phyloP scores from a whole-genome alignment of 2,113 vertebrate species.

The human region DNA sequence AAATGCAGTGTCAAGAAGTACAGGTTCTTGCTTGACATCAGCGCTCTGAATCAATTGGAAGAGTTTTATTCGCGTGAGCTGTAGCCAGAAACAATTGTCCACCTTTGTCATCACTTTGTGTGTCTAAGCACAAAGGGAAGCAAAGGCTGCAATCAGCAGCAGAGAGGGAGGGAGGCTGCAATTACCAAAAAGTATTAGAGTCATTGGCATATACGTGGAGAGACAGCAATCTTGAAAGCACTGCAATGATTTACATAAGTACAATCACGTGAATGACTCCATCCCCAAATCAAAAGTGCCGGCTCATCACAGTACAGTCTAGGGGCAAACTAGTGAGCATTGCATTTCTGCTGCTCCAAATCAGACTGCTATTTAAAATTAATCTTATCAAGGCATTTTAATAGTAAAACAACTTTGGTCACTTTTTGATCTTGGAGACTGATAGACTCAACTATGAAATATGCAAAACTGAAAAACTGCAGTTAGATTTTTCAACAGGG shows the following conservation, averaged over 20 bases:
- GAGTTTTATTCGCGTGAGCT: constrained; percentile 40
- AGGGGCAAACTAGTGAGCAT: neutral
- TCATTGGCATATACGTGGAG: accelerated
- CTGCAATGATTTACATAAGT: neutral
- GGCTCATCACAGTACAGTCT: neutral
- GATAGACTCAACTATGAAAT: neutral
- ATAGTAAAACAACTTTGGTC: neutral
- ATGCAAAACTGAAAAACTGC: neutral
- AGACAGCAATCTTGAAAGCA: neutral
- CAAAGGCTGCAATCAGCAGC: neutral
- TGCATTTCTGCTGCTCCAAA: neutral
- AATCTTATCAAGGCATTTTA: neutral
- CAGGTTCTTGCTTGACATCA: constrained; percentile 53
- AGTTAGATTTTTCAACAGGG: neutral
- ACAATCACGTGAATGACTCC: neutral
- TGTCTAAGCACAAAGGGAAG: neutral
- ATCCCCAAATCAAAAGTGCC: neutral
- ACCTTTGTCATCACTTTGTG: constrained; percentile 24
- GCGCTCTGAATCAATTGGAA: constrained; percentile 42
- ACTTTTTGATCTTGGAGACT: neutral
- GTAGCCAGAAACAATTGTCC: constrained; percentile 32
- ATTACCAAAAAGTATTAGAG: neutral
- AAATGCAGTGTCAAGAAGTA: constrained; percentile 50
- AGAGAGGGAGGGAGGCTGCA: neutral
- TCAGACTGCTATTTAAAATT: neutral